Evolutionary conservation across 2,888 invertebrate genomes (phyloP), one percentile per base, ranked within the genome.

Genomic region (Pristionchus exspectatus): DNA sequence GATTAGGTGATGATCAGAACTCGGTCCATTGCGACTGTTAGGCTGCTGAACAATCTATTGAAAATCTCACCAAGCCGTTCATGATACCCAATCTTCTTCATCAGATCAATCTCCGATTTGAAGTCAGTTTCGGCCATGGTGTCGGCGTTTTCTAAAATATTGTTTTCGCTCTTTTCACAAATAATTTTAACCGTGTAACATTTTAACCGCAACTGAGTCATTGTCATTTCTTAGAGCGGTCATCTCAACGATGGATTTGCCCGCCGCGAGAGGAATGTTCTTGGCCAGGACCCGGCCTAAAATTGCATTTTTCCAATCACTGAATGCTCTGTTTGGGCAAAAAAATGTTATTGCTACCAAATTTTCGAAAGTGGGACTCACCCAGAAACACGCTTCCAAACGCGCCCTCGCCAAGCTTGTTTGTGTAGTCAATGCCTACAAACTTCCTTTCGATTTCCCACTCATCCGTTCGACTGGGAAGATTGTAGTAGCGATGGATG

Each of bases 21-120:
- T 38, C 38, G 38, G 38, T 38, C 2, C 59, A 1, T 18, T 21
- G 18, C 59, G 7, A 59, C 2, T 21, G 0, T 24, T 59, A 2
- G 2, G 7, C 59, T 21, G 9, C 9, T 38, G 38, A 59, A 59
- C 12, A 59, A 18, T 10, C 1, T 18, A 59, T 7, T 18, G 10
- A n/a, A 24, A n/a, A 74, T 38, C 33, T 7, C 30, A 87, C 87
- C 87, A 21, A 87, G 87, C 27, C 69, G 38, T 44, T 87, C 87
- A 38, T 87, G 87, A 27, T 87, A 69, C 12, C 87, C 87, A 27
- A 87, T 63, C 50, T 33, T 54, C 69, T 87, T 66, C 87, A 87
- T 87, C 24, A 87, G 3, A 18, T 63, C 33, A 30, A 87, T 87
- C 38, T 87, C 87, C n/a, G n/a, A 44, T 27, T 14, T 66, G 38